A percentile compares a stretch with the other conserved stretches of the same genome.
Conservation (phyloP, 2,888 invertebrate species). For the Leucoptera coffeella region DNA sequence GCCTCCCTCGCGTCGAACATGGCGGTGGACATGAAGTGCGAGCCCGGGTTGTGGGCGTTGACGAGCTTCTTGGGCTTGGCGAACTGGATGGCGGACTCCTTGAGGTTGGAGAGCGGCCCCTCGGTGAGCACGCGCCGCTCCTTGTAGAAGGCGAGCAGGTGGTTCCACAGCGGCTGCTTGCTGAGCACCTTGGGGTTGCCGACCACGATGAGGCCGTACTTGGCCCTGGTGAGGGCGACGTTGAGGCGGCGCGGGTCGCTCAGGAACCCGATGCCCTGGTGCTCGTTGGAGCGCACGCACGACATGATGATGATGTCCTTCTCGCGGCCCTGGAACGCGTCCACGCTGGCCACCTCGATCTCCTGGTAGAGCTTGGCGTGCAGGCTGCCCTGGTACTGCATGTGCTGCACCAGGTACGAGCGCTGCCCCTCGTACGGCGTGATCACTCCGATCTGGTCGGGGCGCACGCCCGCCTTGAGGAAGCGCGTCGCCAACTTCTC, state of each 20-base stretch:
- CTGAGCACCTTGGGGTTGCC: constrained; percentile 98
- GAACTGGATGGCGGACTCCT: constrained; percentile 94
- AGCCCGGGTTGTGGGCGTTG: constrained; percentile 90
- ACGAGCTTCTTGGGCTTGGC: constrained; percentile 95
- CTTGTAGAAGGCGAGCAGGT: constrained; percentile 93
- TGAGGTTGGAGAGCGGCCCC: constrained; percentile 94
- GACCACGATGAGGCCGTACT: constrained; percentile 95
- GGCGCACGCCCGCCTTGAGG: constrained; percentile 88
- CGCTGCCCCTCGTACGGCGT: constrained; percentile 99
- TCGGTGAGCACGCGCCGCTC: constrained; percentile 96
- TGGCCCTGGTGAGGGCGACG: constrained; percentile 95
- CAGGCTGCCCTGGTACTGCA: constrained; percentile 97
- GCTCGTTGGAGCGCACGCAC: constrained; percentile 96
- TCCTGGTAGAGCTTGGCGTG: constrained; percentile 96
- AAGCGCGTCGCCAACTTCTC: constrained; percentile 97
- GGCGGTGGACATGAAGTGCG: constrained; percentile 95
- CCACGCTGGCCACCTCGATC: constrained; percentile 98
- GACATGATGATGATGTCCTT: constrained; percentile 99
- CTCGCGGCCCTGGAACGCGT: constrained; percentile 98
- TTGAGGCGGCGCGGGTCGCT: constrained; percentile 97
- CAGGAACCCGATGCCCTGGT: constrained; percentile 97
- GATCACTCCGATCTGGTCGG: constrained; percentile 97
- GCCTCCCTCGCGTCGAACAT: constrained; percentile 97
- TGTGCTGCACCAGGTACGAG: constrained; percentile 94
- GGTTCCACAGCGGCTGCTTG: constrained; percentile 98